Evolutionary conservation across 2,888 invertebrate genomes (phyloP).

Genomic region (Alloplasta piceator): DNA sequence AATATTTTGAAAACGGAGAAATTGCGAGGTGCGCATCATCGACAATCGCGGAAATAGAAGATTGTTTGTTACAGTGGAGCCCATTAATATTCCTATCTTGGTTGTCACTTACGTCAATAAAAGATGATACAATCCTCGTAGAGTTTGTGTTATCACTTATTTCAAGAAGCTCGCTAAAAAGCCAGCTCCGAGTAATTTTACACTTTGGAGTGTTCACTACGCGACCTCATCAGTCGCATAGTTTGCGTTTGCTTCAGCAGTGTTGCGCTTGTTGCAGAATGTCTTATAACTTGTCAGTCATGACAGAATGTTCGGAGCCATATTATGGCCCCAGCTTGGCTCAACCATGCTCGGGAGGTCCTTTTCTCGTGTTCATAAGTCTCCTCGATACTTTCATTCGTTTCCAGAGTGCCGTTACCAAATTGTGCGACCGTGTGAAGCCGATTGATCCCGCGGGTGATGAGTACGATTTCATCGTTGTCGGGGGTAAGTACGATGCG

Average conservation of each 20-base stretch:
- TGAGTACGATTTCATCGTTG: constrained; percentile 88
- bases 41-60: too few species aligned
- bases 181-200: too few species aligned
- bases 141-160: too few species aligned
- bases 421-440: constrained; percentile 85
- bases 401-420: constrained; percentile 75
- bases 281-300: constrained; percentile 74
- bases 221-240: too few species aligned
- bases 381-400: constrained; percentile 87
- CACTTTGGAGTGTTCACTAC: too few species aligned
- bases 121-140: too few species aligned
- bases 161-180: too few species aligned
- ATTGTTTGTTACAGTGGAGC: too few species aligned
- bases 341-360: constrained; percentile 85
- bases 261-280: constrained; percentile 69
- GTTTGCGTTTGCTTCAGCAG: background rate
- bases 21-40: too few species aligned
- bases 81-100: too few species aligned
- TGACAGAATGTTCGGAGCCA: constrained; percentile 84
- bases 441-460: constrained; percentile 83
- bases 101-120: too few species aligned
- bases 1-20: too few species aligned
- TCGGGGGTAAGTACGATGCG: constrained; percentile 85
- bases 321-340: constrained; percentile 86
- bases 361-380: constrained; percentile 87